These are phyloP conservation scores for Epistrophe eligans DNA, from an alignment of 2,888 invertebrate genomes.

Conservation along the genomic window DNA sequence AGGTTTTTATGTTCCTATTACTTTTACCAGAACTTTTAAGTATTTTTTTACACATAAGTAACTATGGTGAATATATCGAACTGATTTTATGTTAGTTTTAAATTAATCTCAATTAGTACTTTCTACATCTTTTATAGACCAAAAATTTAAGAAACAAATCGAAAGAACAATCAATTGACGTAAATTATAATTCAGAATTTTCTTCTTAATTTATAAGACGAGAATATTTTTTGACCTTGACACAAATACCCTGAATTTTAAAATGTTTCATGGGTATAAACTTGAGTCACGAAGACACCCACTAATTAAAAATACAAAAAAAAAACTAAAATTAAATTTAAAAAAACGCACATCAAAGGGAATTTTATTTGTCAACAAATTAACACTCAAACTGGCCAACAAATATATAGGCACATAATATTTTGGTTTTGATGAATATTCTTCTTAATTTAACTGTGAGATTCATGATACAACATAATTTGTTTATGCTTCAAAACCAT, in stretches of 20 bases:
- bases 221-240: conserved; percentile 34
- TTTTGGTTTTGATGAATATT: neutral
- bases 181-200: neutral
- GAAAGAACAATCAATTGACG: conserved; percentile 4
- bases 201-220: neutral
- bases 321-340: neutral
- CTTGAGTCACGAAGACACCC: conserved; percentile 32
- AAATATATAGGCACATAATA: neutral
- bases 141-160: neutral
- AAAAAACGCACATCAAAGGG: conserved; percentile 24
- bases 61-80: too few relatives aligned
- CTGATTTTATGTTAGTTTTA: too few relatives aligned
- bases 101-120: too few relatives aligned
- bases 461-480: neutral
- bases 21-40: too few relatives aligned
- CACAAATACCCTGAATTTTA: conserved; percentile 22
- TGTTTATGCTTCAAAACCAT: neutral
- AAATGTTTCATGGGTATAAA: conserved; percentile 18
- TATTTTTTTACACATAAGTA: too few relatives aligned
- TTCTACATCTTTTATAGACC: neutral
- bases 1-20: too few relatives aligned
- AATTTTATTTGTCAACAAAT: conserved; percentile 16
- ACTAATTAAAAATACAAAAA: conserved; percentile 4
- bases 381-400: conserved; percentile 30
- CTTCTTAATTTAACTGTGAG: neutral